These are phyloP conservation scores for Actinostola sp. DNA, from an alignment of 92 coral and sea anemone species.

Conservation along the genomic window DNA sequence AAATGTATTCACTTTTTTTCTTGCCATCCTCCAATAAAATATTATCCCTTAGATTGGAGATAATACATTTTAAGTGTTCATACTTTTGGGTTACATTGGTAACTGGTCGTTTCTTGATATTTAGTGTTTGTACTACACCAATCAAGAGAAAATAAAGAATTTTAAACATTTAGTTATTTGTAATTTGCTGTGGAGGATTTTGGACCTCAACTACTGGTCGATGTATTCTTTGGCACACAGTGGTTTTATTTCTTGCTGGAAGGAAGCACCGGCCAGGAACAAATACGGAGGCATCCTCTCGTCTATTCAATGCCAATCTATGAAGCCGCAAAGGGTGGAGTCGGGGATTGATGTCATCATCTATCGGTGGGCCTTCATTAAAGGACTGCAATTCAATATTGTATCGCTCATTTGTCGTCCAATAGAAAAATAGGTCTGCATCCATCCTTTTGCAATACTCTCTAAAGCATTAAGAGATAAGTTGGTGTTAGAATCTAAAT, in stretches of 20 bases:
- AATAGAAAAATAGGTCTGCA: conserved; percentile 24
- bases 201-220: conserved; percentile 15
- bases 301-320: conserved; percentile 37
- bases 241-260: conserved; percentile 48
- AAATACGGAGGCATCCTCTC: conserved; percentile 52
- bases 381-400: conserved; percentile 34
- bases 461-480: background rate
- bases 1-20: no score
- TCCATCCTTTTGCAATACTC: conserved; percentile 34
- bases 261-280: conserved; percentile 47
- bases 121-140: no score
- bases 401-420: conserved; percentile 31
- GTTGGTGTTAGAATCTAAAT: background rate
- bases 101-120: no score
- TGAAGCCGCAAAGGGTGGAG: conserved; percentile 54
- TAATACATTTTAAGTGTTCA: no score
- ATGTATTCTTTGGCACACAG: conserved; percentile 43
- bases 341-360: conserved; percentile 16
- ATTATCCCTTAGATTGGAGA: no score
- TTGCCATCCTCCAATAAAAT: no score
- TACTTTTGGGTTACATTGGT: no score
- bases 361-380: conserved; percentile 32
- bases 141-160: no score
- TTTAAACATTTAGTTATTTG: no score
- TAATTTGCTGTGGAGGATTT: conserved; percentile 4